Evolutionary conservation across 2,888 invertebrate species (phyloP).

Genomic region (Pterostichus madidus): DNA sequence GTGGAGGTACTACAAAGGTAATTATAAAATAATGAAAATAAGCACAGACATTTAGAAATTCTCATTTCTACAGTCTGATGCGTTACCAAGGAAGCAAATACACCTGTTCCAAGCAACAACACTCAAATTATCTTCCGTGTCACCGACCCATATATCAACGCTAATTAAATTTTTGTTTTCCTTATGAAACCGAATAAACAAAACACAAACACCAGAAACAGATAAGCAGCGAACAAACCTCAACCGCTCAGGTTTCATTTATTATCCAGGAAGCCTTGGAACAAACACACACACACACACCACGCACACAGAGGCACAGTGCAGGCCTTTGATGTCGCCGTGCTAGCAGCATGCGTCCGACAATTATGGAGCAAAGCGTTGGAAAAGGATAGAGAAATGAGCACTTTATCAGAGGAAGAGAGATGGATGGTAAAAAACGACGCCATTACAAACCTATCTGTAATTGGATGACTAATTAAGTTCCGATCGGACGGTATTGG

Average conservation of each 20-base stretch:
- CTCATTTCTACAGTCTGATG: no score
- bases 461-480: constrained; percentile 66
- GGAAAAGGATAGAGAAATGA: neutral
- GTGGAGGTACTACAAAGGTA: no score
- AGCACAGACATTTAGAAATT: no score
- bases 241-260: constrained; percentile 48
- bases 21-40: no score
- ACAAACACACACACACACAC: constrained; percentile 6
- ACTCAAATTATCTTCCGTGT: neutral
- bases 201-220: constrained; percentile 43
- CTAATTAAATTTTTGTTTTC: constrained; percentile 49
- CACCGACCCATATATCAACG: constrained; percentile 20
- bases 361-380: constrained; percentile 46
- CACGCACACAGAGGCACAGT: constrained; percentile 18
- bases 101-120: neutral
- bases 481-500: constrained; percentile 61
- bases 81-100: neutral
- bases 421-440: constrained; percentile 51
- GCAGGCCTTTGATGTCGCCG: constrained; percentile 57
- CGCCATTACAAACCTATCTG: constrained; percentile 61
- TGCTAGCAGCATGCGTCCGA: constrained; percentile 25
- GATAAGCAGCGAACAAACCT: constrained; percentile 47
- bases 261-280: constrained; percentile 51
- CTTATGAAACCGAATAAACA: constrained; percentile 37
- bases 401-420: neutral